These are phyloP conservation scores for Okapia johnstoni DNA, from an alignment of 2,113 vertebrate genomes.

Conservation along the genomic window DNA sequence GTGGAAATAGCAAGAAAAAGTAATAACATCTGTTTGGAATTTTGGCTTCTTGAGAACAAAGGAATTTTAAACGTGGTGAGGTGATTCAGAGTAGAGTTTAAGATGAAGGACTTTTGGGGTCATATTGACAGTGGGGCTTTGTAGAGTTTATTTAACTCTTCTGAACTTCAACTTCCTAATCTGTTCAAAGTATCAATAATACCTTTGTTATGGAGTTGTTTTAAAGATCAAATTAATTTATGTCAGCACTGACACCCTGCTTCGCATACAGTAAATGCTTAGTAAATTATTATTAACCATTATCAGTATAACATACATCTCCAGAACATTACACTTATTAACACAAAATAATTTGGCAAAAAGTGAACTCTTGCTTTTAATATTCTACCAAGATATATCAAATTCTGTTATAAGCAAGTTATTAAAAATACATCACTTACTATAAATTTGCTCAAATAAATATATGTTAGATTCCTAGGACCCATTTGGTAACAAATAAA, in stretches of 20 bases:
- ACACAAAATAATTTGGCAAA: not conserved
- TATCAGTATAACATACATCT: not conserved
- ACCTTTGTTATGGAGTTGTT: not conserved
- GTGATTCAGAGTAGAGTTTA: not conserved
- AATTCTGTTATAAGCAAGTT: not conserved
- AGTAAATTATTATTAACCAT: not conserved
- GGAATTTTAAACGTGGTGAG: not conserved
- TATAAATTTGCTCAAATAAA: not conserved
- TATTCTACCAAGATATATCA: not conserved
- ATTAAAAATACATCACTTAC: not conserved
- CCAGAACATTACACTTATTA: not conserved
- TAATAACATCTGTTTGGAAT: not conserved
- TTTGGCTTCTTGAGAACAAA: not conserved
- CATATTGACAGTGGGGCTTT: not conserved
- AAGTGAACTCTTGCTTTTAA: not conserved
- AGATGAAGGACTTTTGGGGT: not conserved
- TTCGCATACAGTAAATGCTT: not conserved
- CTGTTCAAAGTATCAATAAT: not conserved
- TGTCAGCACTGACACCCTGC: not conserved
- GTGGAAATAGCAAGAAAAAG: not conserved
- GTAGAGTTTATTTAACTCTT: not conserved
- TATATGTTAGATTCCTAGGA: not conserved
- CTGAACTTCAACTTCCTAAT: not conserved
- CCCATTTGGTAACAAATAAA: slow-evolving; percentile 8
- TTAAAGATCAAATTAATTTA: not conserved